phyloP scores from a whole-genome alignment of 2,888 invertebrate species.

The Abscondita cerata region DNA sequence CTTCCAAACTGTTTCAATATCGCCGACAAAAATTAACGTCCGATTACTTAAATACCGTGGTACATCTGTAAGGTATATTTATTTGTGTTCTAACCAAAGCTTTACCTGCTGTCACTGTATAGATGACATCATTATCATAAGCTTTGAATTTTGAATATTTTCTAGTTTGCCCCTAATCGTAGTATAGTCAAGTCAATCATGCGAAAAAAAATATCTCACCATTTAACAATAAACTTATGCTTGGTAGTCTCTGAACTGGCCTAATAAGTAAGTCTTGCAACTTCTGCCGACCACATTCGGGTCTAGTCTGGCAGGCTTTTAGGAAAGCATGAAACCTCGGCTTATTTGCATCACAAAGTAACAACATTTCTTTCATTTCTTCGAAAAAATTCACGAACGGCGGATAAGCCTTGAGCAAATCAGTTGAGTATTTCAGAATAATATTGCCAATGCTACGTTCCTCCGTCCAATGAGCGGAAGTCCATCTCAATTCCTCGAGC shows the following conservation, averaged over 20 bases:
- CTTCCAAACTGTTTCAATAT: too few species aligned
- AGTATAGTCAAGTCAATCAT: too few species aligned
- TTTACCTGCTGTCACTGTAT: too few species aligned
- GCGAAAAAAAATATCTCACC: constrained; percentile 64
- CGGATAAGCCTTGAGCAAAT: constrained; percentile 93
- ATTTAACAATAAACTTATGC: constrained; percentile 91
- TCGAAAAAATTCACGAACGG: constrained; percentile 99
- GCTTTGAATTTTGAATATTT: too few species aligned
- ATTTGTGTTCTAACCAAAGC: too few species aligned
- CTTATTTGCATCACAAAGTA: constrained; percentile 89
- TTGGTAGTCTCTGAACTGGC: constrained; percentile 97
- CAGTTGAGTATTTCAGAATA: constrained; percentile 85
- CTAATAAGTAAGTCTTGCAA: constrained; percentile 95
- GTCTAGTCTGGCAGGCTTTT: constrained; percentile 91
- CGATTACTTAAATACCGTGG: too few species aligned
- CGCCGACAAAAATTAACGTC: too few species aligned
- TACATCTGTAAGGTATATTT: too few species aligned
- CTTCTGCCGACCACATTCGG: constrained; percentile 95
- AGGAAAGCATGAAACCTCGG: constrained; percentile 98
- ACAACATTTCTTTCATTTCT: constrained; percentile 92
- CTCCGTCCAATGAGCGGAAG: constrained; percentile 85
- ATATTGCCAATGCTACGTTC: constrained; percentile 78
- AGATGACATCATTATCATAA: too few species aligned
- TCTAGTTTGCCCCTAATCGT: too few species aligned
- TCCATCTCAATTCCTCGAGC: constrained; percentile 69